These are phyloP conservation scores for Sebastes flavidus DNA, from an alignment of 2,797 vertebrate genomes.

Conservation along the genomic window DNA sequence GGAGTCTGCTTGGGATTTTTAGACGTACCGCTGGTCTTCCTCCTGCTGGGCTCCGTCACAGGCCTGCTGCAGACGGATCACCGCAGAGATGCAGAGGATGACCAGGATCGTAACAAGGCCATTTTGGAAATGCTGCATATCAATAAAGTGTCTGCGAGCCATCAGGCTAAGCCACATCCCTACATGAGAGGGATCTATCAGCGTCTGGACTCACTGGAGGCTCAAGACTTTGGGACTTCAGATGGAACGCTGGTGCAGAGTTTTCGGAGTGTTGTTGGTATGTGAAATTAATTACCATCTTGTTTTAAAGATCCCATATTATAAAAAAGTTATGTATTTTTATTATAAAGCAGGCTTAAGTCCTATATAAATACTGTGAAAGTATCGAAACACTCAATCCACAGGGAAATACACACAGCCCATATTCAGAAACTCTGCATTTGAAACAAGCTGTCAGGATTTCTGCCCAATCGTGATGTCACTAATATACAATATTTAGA, in stretches of 20 bases:
- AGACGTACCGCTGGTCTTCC: neutral
- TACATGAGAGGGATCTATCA: slow-evolving; percentile 82
- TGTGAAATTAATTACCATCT: neutral
- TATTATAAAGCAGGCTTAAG: too few relatives aligned
- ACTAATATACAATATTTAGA: too few relatives aligned
- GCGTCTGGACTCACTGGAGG: slow-evolving; percentile 65
- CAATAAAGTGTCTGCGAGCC: slow-evolving; percentile 74
- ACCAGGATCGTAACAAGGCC: slow-evolving; percentile 65
- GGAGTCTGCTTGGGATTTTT: neutral
- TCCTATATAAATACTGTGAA: too few relatives aligned
- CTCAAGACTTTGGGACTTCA: slow-evolving; percentile 53
- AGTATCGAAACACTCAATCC: too few relatives aligned
- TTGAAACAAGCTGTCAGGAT: too few relatives aligned
- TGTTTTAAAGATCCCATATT: neutral
- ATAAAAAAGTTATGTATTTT: too few relatives aligned
- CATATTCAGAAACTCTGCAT: too few relatives aligned
- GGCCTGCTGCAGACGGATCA: slow-evolving; percentile 48
- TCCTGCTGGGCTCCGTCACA: slow-evolving; percentile 26
- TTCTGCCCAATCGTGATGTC: fast-evolving
- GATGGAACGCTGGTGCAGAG: slow-evolving; percentile 82
- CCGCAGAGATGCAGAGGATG: slow-evolving; percentile 30
- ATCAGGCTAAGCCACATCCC: slow-evolving; percentile 76
- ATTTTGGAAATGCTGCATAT: slow-evolving; percentile 84
- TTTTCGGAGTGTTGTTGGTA: slow-evolving; percentile 76
- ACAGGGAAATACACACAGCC: too few relatives aligned